Evolutionary conservation across 23 tunicate genomes (phyloP).

Genomic region (Styela clava): DNA sequence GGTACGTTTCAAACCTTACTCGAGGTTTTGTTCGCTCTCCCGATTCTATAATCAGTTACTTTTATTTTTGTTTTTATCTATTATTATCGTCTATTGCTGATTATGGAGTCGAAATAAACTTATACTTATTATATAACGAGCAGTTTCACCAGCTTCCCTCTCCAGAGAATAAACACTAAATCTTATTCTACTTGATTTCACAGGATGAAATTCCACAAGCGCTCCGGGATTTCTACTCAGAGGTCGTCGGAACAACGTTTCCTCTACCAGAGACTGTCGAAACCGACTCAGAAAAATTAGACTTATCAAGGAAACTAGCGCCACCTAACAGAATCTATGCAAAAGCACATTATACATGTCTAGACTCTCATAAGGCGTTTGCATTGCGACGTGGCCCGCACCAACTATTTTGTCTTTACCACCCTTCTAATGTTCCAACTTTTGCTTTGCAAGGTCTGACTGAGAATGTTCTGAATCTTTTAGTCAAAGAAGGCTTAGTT

Average conservation of each 20-base stretch:
- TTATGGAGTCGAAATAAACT: too few relatives aligned
- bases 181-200: too few relatives aligned
- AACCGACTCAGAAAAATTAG: conserved; percentile 9
- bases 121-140: too few relatives aligned
- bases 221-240: conserved; percentile 6
- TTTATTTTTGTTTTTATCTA: too few relatives aligned
- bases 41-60: too few relatives aligned
- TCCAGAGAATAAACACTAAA: too few relatives aligned
- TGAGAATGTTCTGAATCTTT: conserved; percentile 29
- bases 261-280: conserved; percentile 44
- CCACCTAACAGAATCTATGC: conserved; percentile 21
- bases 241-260: conserved; percentile 63
- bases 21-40: too few relatives aligned
- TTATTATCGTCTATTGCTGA: too few relatives aligned
- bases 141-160: too few relatives aligned
- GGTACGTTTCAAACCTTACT: too few relatives aligned
- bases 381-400: conserved; percentile 42
- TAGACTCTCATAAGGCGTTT: conserved; percentile 58
- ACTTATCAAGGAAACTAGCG: conserved; percentile 10
- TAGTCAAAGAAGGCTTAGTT: conserved; percentile 35
- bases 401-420: conserved; percentile 64
- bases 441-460: conserved; percentile 62
- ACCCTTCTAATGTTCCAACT: conserved; percentile 40
- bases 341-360: conserved; percentile 59
- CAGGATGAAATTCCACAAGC: conserved; percentile 10